Conservation (phyloP, 2,888 invertebrate species). For the Operophtera brumata region DNA sequence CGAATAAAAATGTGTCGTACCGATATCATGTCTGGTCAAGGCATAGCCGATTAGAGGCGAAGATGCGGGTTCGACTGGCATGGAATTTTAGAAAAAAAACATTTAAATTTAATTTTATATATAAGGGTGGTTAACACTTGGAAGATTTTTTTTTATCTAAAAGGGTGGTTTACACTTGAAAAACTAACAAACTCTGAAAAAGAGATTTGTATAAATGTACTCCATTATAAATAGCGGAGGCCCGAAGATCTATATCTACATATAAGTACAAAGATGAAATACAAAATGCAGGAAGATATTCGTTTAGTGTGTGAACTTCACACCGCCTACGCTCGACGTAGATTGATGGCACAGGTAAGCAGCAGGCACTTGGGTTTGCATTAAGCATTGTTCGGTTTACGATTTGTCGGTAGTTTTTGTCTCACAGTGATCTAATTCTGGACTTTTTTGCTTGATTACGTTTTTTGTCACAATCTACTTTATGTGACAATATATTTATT, state of each 20-base stretch:
- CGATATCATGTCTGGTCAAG: too few relatives aligned
- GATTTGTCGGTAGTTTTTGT: slow-evolving; percentile 17
- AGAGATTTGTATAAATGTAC: too few relatives aligned
- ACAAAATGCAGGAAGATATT: slow-evolving; percentile 29
- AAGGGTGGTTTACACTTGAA: too few relatives aligned
- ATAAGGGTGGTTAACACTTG: too few relatives aligned
- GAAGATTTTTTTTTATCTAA: too few relatives aligned
- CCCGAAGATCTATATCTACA: background rate
- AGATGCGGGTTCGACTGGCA: too few relatives aligned
- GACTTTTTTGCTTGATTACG: slow-evolving; percentile 15
- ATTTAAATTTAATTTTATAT: too few relatives aligned
- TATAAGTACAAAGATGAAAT: background rate
- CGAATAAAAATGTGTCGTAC: too few relatives aligned
- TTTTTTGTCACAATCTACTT: slow-evolving; percentile 1
- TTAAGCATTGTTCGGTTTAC: slow-evolving; percentile 31
- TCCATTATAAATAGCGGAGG: too few relatives aligned
- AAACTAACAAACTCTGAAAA: too few relatives aligned
- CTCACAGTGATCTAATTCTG: slow-evolving; percentile 10
- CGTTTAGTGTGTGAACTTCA: slow-evolving; percentile 32
- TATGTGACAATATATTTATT: background rate
- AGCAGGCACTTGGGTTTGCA: slow-evolving; percentile 26
- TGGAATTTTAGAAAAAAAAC: too few relatives aligned
- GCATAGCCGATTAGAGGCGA: too few relatives aligned
- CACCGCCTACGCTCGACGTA: slow-evolving; percentile 33
- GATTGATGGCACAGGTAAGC: slow-evolving; percentile 35